Evolutionary conservation across 2,888 invertebrate species (phyloP).

Genomic region (Acanthococcus lagerstroemiae): DNA sequence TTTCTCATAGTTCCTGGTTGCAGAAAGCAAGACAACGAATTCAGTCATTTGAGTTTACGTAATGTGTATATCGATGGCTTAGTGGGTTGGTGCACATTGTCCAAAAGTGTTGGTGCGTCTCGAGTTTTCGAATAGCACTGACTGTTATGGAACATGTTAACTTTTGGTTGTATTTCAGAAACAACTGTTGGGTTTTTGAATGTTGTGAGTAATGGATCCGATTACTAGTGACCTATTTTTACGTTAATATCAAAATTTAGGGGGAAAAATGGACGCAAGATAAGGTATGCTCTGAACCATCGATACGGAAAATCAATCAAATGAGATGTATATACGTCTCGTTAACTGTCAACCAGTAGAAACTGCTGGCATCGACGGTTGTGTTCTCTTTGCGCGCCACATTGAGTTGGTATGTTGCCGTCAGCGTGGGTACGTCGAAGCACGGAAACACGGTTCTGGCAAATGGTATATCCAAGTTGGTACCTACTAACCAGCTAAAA

Average conservation of each 20-base stretch:
- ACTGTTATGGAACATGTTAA: too few species aligned
- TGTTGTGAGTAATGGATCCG: too few species aligned
- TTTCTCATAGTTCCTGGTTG: not conserved
- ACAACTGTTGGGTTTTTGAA: too few species aligned
- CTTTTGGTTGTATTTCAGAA: too few species aligned
- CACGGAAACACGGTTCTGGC: constrained; percentile 26
- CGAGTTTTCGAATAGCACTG: too few species aligned
- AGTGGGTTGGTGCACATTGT: too few species aligned
- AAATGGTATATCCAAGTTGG: constrained; percentile 20
- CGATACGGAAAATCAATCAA: not conserved
- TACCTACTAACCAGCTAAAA: constrained; percentile 15
- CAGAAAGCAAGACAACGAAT: not conserved
- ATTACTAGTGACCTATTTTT: too few species aligned
- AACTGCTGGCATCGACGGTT: not conserved
- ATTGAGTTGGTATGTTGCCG: constrained; percentile 9
- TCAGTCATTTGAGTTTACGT: not conserved
- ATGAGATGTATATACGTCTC: not conserved
- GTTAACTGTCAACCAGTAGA: not conserved
- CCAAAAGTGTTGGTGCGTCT: too few species aligned
- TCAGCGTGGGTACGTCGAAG: constrained; percentile 7
- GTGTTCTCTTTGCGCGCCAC: not conserved
- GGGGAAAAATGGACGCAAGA: too few species aligned
- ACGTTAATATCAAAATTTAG: too few species aligned
- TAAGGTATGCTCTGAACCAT: too few species aligned
- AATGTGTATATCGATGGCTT: too few species aligned